These are phyloP conservation scores for Diachrysia chrysitis DNA, from an alignment of 2,888 invertebrate species.

Conservation along the genomic window DNA sequence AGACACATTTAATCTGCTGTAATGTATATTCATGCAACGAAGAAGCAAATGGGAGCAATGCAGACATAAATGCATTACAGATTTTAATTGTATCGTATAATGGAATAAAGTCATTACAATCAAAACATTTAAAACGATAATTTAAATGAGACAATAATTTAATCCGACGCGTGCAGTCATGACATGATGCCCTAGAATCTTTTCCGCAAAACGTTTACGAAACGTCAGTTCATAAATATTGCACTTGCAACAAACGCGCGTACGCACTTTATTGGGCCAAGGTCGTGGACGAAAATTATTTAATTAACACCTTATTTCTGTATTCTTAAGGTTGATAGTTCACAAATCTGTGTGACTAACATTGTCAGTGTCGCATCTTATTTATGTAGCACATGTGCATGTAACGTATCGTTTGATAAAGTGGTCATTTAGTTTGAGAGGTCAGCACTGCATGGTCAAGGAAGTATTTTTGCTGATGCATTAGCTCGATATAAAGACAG, in stretches of 20 bases:
- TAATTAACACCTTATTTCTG: constrained; percentile 48
- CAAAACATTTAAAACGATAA: constrained; percentile 28
- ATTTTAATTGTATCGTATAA: neutral
- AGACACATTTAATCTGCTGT: too few species aligned
- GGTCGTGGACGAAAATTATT: constrained; percentile 59
- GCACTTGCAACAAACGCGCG: constrained; percentile 72
- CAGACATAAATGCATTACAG: too few species aligned
- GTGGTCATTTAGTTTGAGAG: constrained; percentile 55
- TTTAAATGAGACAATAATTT: constrained; percentile 38
- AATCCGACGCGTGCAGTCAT: constrained; percentile 47
- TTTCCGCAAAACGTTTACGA: constrained; percentile 73
- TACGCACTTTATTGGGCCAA: constrained; percentile 80
- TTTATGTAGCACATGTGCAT: constrained; percentile 57
- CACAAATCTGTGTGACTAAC: constrained; percentile 28
- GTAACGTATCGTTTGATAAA: constrained; percentile 57
- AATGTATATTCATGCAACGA: too few species aligned
- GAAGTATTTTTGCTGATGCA: constrained; percentile 57
- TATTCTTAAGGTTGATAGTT: constrained; percentile 49
- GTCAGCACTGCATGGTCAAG: constrained; percentile 67
- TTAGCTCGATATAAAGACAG: constrained; percentile 29
- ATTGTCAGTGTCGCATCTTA: constrained; percentile 58
- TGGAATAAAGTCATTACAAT: constrained; percentile 17
- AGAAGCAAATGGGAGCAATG: too few species aligned
- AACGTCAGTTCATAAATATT: constrained; percentile 68
- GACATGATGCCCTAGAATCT: constrained; percentile 72